Evolutionary conservation across 2,888 invertebrate species (phyloP).

Genomic region (Mamestra brassicae): DNA sequence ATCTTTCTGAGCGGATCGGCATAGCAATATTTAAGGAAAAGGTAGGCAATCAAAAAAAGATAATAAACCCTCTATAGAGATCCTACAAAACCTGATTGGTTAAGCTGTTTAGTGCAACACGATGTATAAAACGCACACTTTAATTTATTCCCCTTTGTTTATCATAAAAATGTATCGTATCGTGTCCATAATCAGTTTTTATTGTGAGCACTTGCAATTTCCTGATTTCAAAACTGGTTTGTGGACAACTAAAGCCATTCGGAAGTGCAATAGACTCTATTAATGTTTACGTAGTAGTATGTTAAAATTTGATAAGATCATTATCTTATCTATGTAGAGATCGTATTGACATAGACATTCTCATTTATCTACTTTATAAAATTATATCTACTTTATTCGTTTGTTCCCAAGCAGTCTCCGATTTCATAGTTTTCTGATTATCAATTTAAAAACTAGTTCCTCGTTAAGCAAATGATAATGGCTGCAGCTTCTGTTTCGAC

Average conservation of each 20-base stretch:
- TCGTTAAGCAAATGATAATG: neutral
- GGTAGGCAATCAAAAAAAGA: too few relatives aligned
- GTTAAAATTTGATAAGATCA: conserved; percentile 15
- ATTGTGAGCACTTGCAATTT: conserved; percentile 48
- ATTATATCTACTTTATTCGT: conserved; percentile 9
- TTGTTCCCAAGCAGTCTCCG: neutral
- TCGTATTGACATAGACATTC: neutral
- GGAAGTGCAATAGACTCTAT: conserved; percentile 58
- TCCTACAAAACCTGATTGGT: neutral
- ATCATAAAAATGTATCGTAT: conserved; percentile 30
- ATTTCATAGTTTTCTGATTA: conserved; percentile 7
- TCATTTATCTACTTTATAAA: neutral
- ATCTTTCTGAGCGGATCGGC: neutral
- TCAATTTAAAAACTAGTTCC: conserved; percentile 3
- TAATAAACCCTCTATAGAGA: neutral
- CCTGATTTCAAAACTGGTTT: conserved; percentile 61
- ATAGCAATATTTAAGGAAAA: neutral
- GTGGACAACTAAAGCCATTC: conserved; percentile 38
- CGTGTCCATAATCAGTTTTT: conserved; percentile 20
- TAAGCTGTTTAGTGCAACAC: neutral
- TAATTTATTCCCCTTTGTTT: conserved; percentile 35
- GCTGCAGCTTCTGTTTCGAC: neutral
- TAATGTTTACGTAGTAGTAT: conserved; percentile 12
- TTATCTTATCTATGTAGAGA: conserved; percentile 11
- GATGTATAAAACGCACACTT: conserved; percentile 1